Evolutionary conservation across 2,113 vertebrate species (phyloP), one percentile per base, ranked within the genome.

Genomic region (Antechinus flavipes): DNA sequence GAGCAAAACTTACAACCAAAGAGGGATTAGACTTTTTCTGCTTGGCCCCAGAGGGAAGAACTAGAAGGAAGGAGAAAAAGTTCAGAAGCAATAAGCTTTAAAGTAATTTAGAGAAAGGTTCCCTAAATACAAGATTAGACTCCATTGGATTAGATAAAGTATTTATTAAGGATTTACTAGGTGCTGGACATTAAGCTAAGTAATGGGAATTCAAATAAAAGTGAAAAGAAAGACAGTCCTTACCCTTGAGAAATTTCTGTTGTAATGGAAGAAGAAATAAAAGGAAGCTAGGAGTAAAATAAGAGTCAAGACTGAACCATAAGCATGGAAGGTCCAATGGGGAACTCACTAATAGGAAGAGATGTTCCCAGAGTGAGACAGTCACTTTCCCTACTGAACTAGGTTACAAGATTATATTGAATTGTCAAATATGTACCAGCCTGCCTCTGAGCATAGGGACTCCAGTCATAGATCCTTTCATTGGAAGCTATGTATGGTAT

Each of bases 1-100:
- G 8, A 96, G 91, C 30, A 89, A 97, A 97, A 92, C 95, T 94
- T 96, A 93, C 56, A 96, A 93, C 97, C 97, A 54, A 53, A 94
- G 93, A 25, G 52, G 27, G 52, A 8, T 56, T 22, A 42, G 0
- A 52, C 42, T 56, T 93, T 9, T 68, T 90, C 46, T 27, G 7
- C 46, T 90, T 54, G 16, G 35, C 25, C 24, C 30, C 55, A 91
- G 16, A 42, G 46, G 6, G 89, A 49, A 23, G 42, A 54, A n/a
- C 56, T 1, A 46, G 42, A 50, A 92, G 12, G 42, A 91, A 50
- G 3, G n/a, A 94, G 47, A 26, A 91, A 25, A 95, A 93, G 35
- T 35, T 68, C 91, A 2, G 56, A 89, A 89, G 16, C 91, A 11
- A 56, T 4, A 92, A 49, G 92, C 84, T 58, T 90, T 56, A 89